These are phyloP conservation scores for Eupleurogrammus muticus DNA, from an alignment of 2,797 vertebrate species.

Conservation along the genomic window DNA sequence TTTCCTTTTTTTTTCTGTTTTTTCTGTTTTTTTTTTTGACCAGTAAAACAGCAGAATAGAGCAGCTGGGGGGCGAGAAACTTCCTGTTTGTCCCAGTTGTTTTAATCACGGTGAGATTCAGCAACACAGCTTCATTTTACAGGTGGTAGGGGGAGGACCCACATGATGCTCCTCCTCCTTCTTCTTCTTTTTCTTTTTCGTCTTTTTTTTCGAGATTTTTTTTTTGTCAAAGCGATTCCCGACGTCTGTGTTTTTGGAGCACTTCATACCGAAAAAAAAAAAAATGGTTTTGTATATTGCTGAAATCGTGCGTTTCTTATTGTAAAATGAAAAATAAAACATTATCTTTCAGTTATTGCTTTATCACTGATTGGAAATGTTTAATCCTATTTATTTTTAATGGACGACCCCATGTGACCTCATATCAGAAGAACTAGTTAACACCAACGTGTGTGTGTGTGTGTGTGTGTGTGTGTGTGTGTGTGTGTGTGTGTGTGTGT, in stretches of 20 bases:
- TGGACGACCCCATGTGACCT: no score
- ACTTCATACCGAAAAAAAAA: constrained; percentile 76
- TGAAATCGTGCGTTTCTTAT: constrained; percentile 55
- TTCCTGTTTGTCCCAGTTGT: constrained; percentile 51
- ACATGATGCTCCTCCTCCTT: constrained; percentile 27
- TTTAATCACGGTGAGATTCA: constrained; percentile 60
- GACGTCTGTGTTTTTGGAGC: constrained; percentile 80
- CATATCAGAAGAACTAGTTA: no score
- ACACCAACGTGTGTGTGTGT: no score
- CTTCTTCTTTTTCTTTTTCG: constrained; percentile 56
- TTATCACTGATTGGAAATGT: background rate
- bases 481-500: no score
- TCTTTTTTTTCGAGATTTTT: constrained; percentile 66
- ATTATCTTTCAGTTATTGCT: background rate
- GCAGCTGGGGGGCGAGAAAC: constrained; percentile 40
- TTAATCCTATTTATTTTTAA: constrained; percentile 17
- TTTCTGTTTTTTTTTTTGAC: no score
- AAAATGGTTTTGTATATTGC: constrained; percentile 82
- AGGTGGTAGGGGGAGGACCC: constrained; percentile 54
- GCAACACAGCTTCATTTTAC: constrained; percentile 54
- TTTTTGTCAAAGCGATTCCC: constrained; percentile 68
- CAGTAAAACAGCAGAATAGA: constrained; percentile 43
- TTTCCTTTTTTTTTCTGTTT: no score
- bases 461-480: no score
- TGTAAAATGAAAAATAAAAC: constrained; percentile 42